Evolutionary conservation across 2,113 vertebrate genomes (phyloP), one percentile per base, ranked within the genome.

Genomic region (Platycercus adscitus): DNA sequence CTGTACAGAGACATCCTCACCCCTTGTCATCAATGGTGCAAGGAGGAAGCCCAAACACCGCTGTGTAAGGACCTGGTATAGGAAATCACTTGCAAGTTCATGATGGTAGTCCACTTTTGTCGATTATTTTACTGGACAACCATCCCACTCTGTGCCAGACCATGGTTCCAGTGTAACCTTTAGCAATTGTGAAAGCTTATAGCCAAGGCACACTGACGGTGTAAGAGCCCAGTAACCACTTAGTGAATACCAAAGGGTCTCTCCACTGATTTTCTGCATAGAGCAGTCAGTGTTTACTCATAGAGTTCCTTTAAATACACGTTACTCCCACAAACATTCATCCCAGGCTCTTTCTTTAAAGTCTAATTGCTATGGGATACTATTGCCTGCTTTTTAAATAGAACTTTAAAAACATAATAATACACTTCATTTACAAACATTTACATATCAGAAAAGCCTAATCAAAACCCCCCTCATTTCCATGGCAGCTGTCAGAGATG

Each of bases 381-480:
- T 70, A 69, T 23, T 58, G 47, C 60, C 61, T 83, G 47, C 73
- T 96, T 86, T 91, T 71, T 50, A 91, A 91, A 89, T 33, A 69
- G 61, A 78, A 68, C 46, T 55, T 43, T 2, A 10, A 39, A 72
- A 80, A 65, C 63, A 37, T 18, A 24, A 78, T 24, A 83, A 56
- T 91, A 81, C 33, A 49, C 65, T 72, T 94, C 21, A 86, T 96
- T 92, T 75, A 80, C 87, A 95, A 83, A 43, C 55, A 95, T 96
- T 96, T 97, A 88, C 90, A 90, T 94, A 93, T 81, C 90, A 90
- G 89, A 93, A 94, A 82, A 94, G 78, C 81, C 78, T 95, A 92
- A 95, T 95, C 95, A 96, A 95, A 96, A 83, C 76, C 86, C 76
- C 80, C 71, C 88, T 73, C 76, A 95, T 95, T 96, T 96, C 84